Evolutionary conservation across 1,140 invertebrate species (phyloP).

Genomic region (Trichonephila clavipes): DNA sequence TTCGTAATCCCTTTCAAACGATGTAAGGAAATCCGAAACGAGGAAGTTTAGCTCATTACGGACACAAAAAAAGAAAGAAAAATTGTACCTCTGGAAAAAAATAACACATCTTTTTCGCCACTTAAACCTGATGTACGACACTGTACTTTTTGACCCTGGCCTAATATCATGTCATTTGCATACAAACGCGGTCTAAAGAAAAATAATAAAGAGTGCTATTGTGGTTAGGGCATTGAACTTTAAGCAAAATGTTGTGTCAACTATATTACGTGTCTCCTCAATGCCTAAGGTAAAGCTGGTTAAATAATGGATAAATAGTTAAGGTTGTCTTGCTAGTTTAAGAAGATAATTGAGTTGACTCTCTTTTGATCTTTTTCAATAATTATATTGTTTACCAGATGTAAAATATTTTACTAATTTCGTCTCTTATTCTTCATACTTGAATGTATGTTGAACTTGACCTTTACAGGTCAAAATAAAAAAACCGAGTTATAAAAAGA

Average conservation of each 20-base stretch:
- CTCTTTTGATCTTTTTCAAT: no score
- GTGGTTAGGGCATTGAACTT: neutral
- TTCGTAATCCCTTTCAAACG: neutral
- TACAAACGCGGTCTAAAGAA: neutral
- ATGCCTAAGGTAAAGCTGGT: neutral
- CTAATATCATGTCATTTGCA: neutral
- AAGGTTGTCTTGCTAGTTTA: neutral
- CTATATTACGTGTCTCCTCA: neutral
- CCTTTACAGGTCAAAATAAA: no score
- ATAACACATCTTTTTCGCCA: neutral
- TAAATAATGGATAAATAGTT: neutral
- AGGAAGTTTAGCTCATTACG: neutral
- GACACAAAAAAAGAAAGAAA: neutral
- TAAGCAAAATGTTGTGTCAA: neutral
- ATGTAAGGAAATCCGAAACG: neutral
- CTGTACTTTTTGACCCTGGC: conserved; percentile 21
- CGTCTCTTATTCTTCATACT: no score
- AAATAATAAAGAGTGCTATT: neutral
- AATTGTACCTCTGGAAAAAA: neutral
- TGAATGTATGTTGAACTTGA: no score
- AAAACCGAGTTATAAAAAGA: no score
- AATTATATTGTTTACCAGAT: no score
- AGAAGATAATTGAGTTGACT: no score
- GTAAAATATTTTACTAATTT: no score
- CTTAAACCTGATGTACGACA: neutral